Conservation (phyloP, 1,140 invertebrate species). For the Solenopsis invicta region DNA sequence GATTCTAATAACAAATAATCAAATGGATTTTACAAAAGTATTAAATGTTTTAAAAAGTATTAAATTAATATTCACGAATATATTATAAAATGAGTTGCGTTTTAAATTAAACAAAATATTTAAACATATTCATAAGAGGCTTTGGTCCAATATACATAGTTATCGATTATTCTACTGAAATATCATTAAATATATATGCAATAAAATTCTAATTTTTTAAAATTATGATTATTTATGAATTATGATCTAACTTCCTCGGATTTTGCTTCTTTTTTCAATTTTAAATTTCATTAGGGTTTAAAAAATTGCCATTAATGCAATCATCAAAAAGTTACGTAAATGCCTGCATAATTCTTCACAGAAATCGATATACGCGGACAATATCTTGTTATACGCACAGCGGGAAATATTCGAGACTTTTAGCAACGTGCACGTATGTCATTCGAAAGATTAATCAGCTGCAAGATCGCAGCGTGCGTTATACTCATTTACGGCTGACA, state of each 20-base stretch:
- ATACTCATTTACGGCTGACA: constrained; percentile 37
- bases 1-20: neutral
- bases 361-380: neutral
- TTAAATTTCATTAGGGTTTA: neutral
- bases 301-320: neutral
- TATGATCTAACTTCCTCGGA: neutral
- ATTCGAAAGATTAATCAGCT: constrained; percentile 48
- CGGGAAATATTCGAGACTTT: constrained; percentile 35
- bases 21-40: neutral
- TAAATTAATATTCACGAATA: too few species aligned
- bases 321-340: neutral
- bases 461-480: constrained; percentile 7
- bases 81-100: neutral
- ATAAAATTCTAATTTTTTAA: too few species aligned
- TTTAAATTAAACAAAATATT: constrained; percentile 6
- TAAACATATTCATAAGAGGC: neutral
- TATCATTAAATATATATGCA: neutral
- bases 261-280: neutral
- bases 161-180: neutral
- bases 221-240: neutral
- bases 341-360: neutral
- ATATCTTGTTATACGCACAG: constrained; percentile 20
- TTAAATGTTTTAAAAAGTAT: neutral
- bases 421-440: constrained; percentile 23
- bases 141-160: neutral